Evolutionary conservation across 2,113 vertebrate species (phyloP).

Genomic region (Rhynchopsitta pachyrhyncha): DNA sequence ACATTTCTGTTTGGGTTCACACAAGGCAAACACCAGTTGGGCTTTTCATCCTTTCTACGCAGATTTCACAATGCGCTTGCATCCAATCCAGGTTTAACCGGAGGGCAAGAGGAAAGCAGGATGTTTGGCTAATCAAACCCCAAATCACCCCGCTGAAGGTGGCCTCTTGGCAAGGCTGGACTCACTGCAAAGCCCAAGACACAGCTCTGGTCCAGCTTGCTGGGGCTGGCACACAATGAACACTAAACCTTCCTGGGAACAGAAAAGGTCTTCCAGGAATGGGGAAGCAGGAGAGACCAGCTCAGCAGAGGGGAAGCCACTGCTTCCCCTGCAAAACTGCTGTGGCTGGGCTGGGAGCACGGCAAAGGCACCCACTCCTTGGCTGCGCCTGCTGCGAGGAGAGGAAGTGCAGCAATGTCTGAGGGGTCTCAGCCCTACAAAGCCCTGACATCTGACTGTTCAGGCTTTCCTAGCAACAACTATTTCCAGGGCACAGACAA

Average conservation of each 20-base stretch:
- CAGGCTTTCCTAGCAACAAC: not conserved
- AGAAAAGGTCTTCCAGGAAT: not conserved
- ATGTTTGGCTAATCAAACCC: not conserved
- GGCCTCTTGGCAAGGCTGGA: not conserved
- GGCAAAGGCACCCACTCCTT: not conserved
- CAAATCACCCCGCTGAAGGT: rapidly evolving
- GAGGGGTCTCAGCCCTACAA: not conserved
- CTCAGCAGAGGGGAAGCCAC: not conserved
- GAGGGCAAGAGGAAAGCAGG: not conserved
- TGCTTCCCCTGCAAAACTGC: not conserved
- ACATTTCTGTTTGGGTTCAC: not conserved
- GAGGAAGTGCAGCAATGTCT: not conserved
- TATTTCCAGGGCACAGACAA: not conserved
- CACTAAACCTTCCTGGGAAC: not conserved
- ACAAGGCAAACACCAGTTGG: not conserved
- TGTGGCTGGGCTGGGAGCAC: rapidly evolving
- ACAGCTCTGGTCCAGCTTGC: not conserved
- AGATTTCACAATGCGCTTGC: not conserved
- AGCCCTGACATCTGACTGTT: not conserved
- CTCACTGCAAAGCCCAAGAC: not conserved
- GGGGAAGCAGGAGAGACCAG: not conserved
- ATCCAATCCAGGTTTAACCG: rapidly evolving
- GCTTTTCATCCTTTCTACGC: not conserved
- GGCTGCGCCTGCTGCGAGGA: rapidly evolving
- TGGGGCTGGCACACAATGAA: not conserved